Conservation (phyloP, 2,797 vertebrate species). For the Columba guinea region DNA sequence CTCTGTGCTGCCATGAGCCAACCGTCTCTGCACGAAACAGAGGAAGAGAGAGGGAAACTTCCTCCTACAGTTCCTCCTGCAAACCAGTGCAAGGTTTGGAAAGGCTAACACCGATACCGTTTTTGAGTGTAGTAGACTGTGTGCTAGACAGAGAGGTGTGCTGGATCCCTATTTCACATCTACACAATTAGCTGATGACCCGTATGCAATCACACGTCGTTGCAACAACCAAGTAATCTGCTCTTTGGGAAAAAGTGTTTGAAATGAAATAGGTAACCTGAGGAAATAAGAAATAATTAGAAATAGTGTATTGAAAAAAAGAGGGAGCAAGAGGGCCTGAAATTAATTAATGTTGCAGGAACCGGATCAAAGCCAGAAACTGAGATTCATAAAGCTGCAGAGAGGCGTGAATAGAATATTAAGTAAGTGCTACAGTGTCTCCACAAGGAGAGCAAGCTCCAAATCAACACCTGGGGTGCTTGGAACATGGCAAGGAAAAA, state of each 20-base stretch:
- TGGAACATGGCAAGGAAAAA: neutral
- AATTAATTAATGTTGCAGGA: neutral
- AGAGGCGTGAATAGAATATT: neutral
- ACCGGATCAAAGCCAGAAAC: neutral
- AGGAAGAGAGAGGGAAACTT: neutral
- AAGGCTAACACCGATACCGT: fast-evolving
- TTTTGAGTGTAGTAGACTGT: neutral
- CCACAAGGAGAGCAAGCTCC: neutral
- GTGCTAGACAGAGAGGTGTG: neutral
- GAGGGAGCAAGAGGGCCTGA: neutral
- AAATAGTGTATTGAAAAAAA: neutral
- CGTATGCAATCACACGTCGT: neutral
- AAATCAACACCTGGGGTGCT: neutral
- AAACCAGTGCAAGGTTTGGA: fast-evolving
- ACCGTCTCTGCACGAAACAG: fast-evolving
- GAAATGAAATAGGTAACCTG: neutral
- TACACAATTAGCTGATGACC: neutral
- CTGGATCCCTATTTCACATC: neutral
- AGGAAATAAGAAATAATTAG: neutral
- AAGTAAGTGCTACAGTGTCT: neutral
- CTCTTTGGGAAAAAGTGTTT: neutral
- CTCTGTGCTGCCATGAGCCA: neutral
- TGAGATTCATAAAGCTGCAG: neutral
- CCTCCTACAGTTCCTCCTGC: neutral
- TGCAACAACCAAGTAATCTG: neutral